phyloP scores from a whole-genome alignment of 2,113 vertebrate species.

The Ceratotherium simum region DNA sequence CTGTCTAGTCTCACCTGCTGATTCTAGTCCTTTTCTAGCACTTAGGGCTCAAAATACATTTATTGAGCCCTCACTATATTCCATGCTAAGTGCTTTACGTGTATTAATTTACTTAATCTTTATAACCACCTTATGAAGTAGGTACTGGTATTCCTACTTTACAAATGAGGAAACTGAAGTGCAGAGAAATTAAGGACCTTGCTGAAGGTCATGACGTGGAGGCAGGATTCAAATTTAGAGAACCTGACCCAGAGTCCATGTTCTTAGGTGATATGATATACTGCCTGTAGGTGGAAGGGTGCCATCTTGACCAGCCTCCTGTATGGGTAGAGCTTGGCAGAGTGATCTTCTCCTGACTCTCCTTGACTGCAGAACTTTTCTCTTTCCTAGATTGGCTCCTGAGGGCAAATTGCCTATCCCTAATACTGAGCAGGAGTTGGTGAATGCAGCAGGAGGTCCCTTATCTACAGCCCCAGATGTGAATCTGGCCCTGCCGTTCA shows the following conservation, averaged over 20 bases:
- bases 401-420: not conserved
- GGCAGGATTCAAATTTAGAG: slow-evolving; percentile 30
- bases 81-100: not conserved
- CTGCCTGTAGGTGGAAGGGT: not conserved
- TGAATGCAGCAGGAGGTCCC: too few relatives aligned
- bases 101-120: not conserved
- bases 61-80: not conserved
- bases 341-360: not conserved
- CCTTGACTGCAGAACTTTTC: not conserved
- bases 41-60: not conserved
- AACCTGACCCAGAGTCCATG: not conserved
- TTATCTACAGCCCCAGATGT: not conserved
- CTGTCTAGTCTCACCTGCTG: not conserved
- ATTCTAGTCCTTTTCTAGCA: not conserved
- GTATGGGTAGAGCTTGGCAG: not conserved
- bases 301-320: not conserved
- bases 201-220: not conserved
- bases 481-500: not conserved
- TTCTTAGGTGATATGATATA: not conserved
- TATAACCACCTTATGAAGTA: slow-evolving; percentile 1
- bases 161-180: slow-evolving; percentile 40
- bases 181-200: slow-evolving; percentile 1
- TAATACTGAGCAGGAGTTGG: not conserved
- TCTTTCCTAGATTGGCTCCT: slow-evolving; percentile 15
- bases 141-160: not conserved